A percentile compares a stretch with the other conserved stretches of the same genome.
Conservation (phyloP, 1,140 invertebrate species). For the Tetragnatha versicolor region DNA sequence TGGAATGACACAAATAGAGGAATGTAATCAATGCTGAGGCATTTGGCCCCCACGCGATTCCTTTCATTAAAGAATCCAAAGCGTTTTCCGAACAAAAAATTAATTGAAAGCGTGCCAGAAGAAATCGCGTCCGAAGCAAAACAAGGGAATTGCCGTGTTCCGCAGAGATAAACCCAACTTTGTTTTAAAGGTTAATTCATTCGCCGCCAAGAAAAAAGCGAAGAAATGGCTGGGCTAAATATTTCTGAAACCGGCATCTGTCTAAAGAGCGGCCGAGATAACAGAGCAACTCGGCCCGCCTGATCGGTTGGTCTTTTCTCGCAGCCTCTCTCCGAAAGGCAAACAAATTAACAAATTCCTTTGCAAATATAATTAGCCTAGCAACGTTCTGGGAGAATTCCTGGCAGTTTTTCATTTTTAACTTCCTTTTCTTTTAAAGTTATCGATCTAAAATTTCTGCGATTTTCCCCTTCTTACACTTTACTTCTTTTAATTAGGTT, state of each 20-base stretch:
- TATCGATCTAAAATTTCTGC: too few species aligned
- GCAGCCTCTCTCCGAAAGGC: conserved; percentile 27
- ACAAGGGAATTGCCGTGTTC: not conserved
- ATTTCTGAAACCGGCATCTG: not conserved
- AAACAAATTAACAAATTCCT: conserved; percentile 49
- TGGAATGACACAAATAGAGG: too few species aligned
- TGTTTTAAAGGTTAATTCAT: conserved; percentile 17
- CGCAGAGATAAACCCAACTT: not conserved
- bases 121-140: not conserved
- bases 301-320: conserved; percentile 13
- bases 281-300: not conserved
- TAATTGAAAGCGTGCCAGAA: not conserved
- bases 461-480: too few species aligned
- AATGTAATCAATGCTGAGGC: too few species aligned
- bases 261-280: conserved; percentile 16
- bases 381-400: not conserved
- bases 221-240: not conserved
- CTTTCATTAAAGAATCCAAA: too few species aligned
- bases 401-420: not conserved
- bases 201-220: not conserved
- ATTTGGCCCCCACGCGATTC: too few species aligned
- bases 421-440: too few species aligned
- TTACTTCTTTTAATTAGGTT: too few species aligned
- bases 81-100: not conserved
- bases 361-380: conserved; percentile 49